A percentile compares a stretch with the other conserved stretches of the same genome.
phyloP scores from a whole-genome alignment of 2,888 invertebrate species.

The Philopedon plagiatum region DNA sequence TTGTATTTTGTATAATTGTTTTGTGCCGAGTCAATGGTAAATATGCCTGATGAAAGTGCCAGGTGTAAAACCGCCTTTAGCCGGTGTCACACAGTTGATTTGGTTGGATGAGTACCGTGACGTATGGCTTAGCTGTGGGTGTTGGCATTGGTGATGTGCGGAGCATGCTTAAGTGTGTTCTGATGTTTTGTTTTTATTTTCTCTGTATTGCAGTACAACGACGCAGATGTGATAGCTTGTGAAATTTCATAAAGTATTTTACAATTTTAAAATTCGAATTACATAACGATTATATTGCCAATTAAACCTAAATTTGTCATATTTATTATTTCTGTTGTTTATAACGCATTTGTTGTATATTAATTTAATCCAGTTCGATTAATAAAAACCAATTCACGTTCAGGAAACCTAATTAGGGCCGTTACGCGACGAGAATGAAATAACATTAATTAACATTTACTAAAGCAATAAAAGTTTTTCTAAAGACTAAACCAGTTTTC shows the following conservation, averaged over 20 bases:
- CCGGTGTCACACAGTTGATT: not conserved
- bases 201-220: not conserved
- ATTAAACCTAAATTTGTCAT: too few relatives aligned
- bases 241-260: too few relatives aligned
- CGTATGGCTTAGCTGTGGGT: slow-evolving; percentile 33
- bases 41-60: not conserved
- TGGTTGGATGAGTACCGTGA: slow-evolving; percentile 25
- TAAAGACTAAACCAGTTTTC: too few relatives aligned
- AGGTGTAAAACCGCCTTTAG: slow-evolving; percentile 40
- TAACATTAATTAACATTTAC: not conserved
- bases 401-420: not conserved
- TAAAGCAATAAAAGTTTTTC: not conserved
- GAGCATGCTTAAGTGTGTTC: slow-evolving; percentile 23
- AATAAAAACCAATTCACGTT: too few relatives aligned
- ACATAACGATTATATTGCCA: too few relatives aligned
- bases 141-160: slow-evolving; percentile 31
- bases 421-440: not conserved
- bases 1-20: slow-evolving; percentile 11
- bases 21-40: slow-evolving; percentile 20
- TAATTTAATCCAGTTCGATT: too few relatives aligned
- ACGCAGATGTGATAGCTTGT: slow-evolving; percentile 11
- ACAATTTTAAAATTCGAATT: too few relatives aligned
- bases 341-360: too few relatives aligned
- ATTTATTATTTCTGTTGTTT: too few relatives aligned
- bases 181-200: slow-evolving; percentile 25